Conservation (phyloP, 2,888 invertebrate species). For the Aethes cnicana region DNA sequence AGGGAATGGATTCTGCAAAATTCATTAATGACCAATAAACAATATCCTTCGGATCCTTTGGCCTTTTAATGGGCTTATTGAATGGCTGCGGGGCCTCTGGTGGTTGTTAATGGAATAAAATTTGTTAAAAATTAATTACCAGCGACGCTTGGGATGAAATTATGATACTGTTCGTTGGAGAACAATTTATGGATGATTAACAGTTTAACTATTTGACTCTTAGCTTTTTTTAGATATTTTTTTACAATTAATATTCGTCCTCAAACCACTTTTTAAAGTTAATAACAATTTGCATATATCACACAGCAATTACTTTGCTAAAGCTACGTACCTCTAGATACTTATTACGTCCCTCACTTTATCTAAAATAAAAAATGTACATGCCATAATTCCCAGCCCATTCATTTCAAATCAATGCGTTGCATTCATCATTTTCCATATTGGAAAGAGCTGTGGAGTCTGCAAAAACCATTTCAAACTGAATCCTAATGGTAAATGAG, state of each 20-base stretch:
- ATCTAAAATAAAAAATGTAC: too few species aligned
- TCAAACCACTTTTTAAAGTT: too few species aligned
- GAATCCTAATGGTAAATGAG: conserved; percentile 49
- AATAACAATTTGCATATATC: too few species aligned
- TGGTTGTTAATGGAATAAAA: conserved; percentile 8
- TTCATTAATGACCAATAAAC: conserved; percentile 26
- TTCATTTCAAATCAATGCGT: background rate
- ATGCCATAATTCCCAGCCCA: too few species aligned
- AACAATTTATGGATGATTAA: too few species aligned
- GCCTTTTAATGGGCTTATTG: conserved; percentile 10
- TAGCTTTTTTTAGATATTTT: too few species aligned
- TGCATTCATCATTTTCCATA: conserved; percentile 16
- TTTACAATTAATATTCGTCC: too few species aligned
- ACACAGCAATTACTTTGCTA: too few species aligned
- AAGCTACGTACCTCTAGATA: too few species aligned
- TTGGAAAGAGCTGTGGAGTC: conserved; percentile 15
- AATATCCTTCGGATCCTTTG: conserved; percentile 18
- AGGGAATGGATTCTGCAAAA: conserved; percentile 10
- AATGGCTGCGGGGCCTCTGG: background rate
- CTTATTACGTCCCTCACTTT: too few species aligned
- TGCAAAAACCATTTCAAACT: conserved; percentile 15
- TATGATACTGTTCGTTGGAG: background rate
- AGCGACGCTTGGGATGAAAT: background rate
- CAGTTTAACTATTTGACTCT: too few species aligned
- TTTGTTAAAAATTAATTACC: conserved; percentile 14